phyloP scores from a whole-genome alignment of 2,888 invertebrate genomes.

The Aphidoletes aphidimyza region DNA sequence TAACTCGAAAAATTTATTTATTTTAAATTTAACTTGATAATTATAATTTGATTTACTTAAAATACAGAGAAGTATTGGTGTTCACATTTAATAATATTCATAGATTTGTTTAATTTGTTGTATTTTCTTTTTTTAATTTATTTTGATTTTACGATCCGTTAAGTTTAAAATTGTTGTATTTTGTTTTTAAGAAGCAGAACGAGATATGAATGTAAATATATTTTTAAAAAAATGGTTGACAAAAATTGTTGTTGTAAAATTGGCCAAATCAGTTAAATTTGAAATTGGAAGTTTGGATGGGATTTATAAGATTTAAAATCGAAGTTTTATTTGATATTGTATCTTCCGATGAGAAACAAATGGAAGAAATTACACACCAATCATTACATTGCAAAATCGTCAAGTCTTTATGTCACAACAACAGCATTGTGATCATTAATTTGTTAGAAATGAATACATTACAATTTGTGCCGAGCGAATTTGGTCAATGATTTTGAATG shows the following conservation, averaged over 20 bases:
- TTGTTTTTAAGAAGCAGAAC: neutral
- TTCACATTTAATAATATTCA: neutral
- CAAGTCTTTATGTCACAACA: neutral
- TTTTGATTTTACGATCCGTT: neutral
- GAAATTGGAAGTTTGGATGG: neutral
- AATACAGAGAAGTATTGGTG: neutral
- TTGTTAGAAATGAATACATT: neutral
- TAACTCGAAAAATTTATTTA: neutral
- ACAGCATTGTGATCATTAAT: neutral
- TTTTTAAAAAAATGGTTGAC: neutral
- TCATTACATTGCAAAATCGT: neutral
- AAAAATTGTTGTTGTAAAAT: neutral
- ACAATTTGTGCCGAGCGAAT: neutral
- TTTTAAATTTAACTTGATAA: slow-evolving; percentile 3
- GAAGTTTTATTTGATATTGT: no score
- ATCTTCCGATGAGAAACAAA: no score
- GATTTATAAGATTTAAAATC: no score
- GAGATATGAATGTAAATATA: neutral
- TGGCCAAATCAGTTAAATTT: neutral
- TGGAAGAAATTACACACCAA: neutral
- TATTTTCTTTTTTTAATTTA: neutral
- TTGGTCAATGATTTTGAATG: neutral
- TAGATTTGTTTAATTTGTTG: neutral
- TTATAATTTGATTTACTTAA: neutral
- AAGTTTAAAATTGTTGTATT: neutral